Base-by-base conservation (phyloP, 2,888 invertebrate genomes). In the Celastrina argiolus region DNA sequence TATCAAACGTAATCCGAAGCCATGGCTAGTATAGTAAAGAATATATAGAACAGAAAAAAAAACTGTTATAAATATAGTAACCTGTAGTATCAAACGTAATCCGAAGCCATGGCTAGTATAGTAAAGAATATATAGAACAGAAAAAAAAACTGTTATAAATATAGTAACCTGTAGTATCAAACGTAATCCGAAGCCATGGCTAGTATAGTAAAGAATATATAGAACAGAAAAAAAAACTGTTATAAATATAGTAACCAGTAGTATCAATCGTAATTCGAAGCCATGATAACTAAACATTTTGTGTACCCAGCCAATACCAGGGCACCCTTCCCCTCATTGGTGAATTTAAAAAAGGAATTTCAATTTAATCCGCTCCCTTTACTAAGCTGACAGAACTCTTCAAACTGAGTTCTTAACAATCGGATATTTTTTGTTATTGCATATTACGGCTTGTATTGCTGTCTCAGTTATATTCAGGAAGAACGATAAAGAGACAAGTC, bases 281-380 rank as follows among this genome's bases (percentile, higher is more conserved):
- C 22, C 22, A 12, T 26, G 12, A 22, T 51, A 51, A 51, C 12
- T 12, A 26, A 51, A 51, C 58, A 58, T 31, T 58, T 31, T 58
- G 83, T 80, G 76, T 79, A 70, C 34, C 10, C 80, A 81, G 80
- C 90, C 90, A 89, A 90, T 89, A 88, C 85, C 73, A 78, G 75
- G 76, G 74, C 80, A 81, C 86, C 86, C 87, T 81, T 87, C 85
- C 84, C 87, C 83, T 78, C 81, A 88, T 89, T 87, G 88, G 89
- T 86, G 85, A 87, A 87, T 89, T 88, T 85, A 81, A 88, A 90
- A 88, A 88, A 83, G 84, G 87, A 86, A 89, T 87, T 89, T 83
- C 82, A 85, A 87, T 87, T 87, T 85, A 84, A 88, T 86, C 82
- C 78, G 81, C 81, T 89, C 88, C 88, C 87, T 83, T 84, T 78